A percentile compares a stretch with the other conserved stretches of the same genome.
phyloP scores from a whole-genome alignment of 2,113 vertebrate species.

The Lagopus leucura region DNA sequence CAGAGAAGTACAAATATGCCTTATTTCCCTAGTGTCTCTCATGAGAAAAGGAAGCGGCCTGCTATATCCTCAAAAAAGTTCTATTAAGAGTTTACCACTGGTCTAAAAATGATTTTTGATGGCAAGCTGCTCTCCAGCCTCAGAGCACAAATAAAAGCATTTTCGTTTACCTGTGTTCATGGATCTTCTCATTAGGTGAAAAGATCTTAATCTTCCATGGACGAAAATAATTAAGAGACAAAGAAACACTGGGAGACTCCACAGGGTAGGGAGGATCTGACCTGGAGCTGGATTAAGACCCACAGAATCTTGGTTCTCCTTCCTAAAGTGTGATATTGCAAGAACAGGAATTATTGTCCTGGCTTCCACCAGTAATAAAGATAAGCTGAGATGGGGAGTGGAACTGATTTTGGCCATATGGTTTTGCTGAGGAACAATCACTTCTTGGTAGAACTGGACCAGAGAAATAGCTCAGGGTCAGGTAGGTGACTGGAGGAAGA shows the following conservation, averaged over 20 bases:
- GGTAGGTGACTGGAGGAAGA: slow-evolving; percentile 50
- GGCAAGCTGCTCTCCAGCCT: neutral
- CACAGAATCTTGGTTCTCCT: slow-evolving; percentile 37
- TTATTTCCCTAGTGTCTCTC: neutral
- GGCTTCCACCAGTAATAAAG: slow-evolving; percentile 67
- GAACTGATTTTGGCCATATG: slow-evolving; percentile 68
- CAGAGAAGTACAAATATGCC: neutral
- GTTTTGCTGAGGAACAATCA: slow-evolving; percentile 55
- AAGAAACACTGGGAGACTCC: slow-evolving; percentile 23
- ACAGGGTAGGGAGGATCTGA: slow-evolving; percentile 40
- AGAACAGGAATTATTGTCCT: slow-evolving; percentile 45
- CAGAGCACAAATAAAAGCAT: neutral
- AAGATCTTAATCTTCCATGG: neutral
- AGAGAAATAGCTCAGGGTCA: slow-evolving; percentile 63
- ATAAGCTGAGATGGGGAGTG: slow-evolving; percentile 60
- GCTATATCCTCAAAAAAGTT: neutral
- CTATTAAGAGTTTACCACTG: neutral
- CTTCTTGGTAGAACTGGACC: slow-evolving; percentile 56
- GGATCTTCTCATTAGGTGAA: neutral
- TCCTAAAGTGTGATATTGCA: neutral
- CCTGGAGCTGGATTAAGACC: slow-evolving; percentile 2
- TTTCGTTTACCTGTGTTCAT: neutral
- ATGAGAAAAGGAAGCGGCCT: neutral
- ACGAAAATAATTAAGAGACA: neutral
- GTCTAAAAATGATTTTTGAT: neutral